Evolutionary conservation across 2,113 vertebrate species (phyloP).

Genomic region (Echinops telfairi): DNA sequence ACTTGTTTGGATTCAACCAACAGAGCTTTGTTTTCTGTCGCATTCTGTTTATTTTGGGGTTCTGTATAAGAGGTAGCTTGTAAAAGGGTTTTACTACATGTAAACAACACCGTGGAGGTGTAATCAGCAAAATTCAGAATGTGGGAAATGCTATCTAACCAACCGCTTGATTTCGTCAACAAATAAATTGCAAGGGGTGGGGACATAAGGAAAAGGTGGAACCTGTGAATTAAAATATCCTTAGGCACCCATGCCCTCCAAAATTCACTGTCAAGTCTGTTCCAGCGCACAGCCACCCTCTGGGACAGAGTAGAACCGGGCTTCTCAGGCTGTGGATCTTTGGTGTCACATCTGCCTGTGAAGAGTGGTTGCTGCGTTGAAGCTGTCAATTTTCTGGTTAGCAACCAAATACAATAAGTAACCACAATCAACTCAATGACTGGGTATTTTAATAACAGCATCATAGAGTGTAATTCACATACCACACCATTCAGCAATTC

Average conservation of each 20-base stretch:
- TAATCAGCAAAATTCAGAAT: constrained; percentile 18
- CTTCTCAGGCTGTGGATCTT: background rate
- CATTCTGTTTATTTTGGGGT: background rate
- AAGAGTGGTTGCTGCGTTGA: background rate
- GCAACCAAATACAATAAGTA: background rate
- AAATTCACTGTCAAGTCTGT: no score
- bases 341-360: background rate
- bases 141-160: background rate
- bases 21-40: background rate
- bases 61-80: no score
- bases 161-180: background rate
- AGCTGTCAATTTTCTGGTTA: background rate
- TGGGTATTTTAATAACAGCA: no score
- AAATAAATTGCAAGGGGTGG: background rate
- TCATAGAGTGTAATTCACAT: no score
- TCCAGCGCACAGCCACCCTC: no score
- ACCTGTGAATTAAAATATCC: background rate
- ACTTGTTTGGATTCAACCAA: background rate
- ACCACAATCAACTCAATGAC: background rate
- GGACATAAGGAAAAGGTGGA: background rate
- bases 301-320: no score
- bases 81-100: background rate
- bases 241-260: no score
- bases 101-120: background rate
- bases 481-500: background rate